Evolutionary conservation across 2,888 invertebrate species (phyloP).

Genomic region (Tineola bisselliella): DNA sequence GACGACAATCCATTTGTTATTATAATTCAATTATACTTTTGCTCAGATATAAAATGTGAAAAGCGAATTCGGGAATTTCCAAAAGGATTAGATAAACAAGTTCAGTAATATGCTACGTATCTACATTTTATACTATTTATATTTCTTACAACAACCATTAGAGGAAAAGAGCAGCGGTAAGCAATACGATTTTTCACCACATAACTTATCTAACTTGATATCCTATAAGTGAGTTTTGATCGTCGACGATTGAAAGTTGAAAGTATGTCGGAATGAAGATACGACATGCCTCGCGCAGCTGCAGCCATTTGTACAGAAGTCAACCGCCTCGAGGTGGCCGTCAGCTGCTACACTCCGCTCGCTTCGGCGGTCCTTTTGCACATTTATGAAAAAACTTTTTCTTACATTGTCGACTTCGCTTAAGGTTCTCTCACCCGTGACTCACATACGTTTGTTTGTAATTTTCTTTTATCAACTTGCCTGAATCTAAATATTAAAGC

Average conservation of each 20-base stretch:
- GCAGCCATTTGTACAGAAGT: slow-evolving; percentile 9
- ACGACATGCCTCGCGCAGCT: neutral
- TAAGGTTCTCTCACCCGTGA: slow-evolving; percentile 13
- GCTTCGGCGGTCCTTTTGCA: slow-evolving; percentile 38
- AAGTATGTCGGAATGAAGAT: neutral
- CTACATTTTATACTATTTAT: neutral
- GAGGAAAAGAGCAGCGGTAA: neutral
- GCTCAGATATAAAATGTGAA: neutral
- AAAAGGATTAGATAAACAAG: too few relatives aligned
- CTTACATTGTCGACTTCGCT: slow-evolving; percentile 52
- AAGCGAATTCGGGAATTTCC: too few relatives aligned
- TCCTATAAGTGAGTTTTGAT: neutral
- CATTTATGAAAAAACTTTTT: slow-evolving; percentile 64
- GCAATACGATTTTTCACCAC: too few relatives aligned
- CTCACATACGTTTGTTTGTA: neutral
- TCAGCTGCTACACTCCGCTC: slow-evolving; percentile 50
- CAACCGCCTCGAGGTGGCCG: slow-evolving; percentile 44
- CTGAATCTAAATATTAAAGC: too few relatives aligned
- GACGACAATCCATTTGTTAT: slow-evolving; percentile 42
- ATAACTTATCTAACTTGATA: neutral
- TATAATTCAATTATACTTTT: slow-evolving; percentile 22
- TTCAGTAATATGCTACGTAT: too few relatives aligned
- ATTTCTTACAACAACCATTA: neutral
- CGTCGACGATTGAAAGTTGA: slow-evolving; percentile 1
- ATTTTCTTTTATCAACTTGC: too few relatives aligned